A percentile compares a stretch with the other conserved stretches of the same genome.
Evolutionary conservation across 2,888 invertebrate genomes (phyloP).

Genomic region (Rotaria sp.): DNA sequence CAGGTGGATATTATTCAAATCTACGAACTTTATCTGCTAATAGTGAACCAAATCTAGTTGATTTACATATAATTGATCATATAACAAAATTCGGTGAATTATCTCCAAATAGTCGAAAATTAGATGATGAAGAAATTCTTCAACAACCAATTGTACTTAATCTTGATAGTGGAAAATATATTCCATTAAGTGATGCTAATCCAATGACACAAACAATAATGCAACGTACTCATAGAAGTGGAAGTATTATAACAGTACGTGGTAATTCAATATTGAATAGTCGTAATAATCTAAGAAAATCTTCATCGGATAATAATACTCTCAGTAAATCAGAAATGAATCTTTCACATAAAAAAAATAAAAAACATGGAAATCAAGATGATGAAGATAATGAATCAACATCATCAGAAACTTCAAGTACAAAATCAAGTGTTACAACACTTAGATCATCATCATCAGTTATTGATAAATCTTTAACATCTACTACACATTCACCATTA

Average conservation of each 20-base stretch:
- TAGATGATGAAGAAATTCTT: constrained; percentile 9
- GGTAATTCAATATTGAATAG: background rate
- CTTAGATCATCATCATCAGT: background rate
- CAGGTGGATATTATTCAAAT: background rate
- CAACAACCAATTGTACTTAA: background rate
- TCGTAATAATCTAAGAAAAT: background rate
- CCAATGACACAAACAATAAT: background rate
- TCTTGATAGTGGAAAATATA: constrained; percentile 19
- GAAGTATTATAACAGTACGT: background rate
- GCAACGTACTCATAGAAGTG: background rate
- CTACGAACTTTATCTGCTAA: background rate
- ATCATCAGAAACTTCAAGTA: constrained; percentile 14
- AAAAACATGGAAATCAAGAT: background rate
- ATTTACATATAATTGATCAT: background rate
- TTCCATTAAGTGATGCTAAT: background rate
- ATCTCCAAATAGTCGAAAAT: background rate
- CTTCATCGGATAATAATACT: background rate
- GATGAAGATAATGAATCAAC: constrained; percentile 24
- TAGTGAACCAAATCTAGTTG: background rate
- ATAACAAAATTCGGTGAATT: background rate
- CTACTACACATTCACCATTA: background rate
- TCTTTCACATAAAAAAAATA: background rate
- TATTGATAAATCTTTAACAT: background rate
- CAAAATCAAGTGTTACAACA: background rate
- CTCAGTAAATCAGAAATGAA: background rate